Conservation (phyloP, 2,797 vertebrate genomes). For the Gephyroberyx darwinii region DNA sequence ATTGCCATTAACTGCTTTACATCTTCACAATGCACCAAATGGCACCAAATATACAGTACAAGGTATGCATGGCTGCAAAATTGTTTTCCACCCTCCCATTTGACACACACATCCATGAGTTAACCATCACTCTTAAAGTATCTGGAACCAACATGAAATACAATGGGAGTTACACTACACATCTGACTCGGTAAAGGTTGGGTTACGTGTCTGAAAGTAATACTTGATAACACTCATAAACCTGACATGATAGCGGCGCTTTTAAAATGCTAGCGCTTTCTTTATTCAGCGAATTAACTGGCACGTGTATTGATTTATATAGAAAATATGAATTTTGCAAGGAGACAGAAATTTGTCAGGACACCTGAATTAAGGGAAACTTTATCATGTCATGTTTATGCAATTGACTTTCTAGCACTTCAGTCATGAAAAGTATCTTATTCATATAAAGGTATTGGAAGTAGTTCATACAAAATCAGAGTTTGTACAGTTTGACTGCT, state of each 20-base stretch:
- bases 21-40: constrained; percentile 72
- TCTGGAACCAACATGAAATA: constrained; percentile 56
- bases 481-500: constrained; percentile 69
- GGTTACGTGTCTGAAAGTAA: constrained; percentile 52
- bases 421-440: constrained; percentile 66
- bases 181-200: constrained; percentile 44
- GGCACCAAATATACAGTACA: constrained; percentile 68
- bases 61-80: constrained; percentile 48
- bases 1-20: constrained; percentile 61
- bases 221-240: constrained; percentile 42
- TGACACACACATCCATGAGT: constrained; percentile 57
- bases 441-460: constrained; percentile 67
- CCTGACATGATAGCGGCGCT: constrained; percentile 44
- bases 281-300: constrained; percentile 19
- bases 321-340: constrained; percentile 18
- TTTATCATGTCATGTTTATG: constrained; percentile 58
- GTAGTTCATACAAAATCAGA: constrained; percentile 72
- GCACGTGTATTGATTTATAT: constrained; percentile 11
- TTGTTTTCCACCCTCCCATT: constrained; percentile 45
- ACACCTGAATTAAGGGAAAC: constrained; percentile 52
- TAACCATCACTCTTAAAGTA: constrained; percentile 55
- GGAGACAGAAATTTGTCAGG: constrained; percentile 14
- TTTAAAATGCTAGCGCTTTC: constrained; percentile 11
- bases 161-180: constrained; percentile 62
- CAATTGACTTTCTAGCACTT: constrained; percentile 61